Evolutionary conservation across 2,888 invertebrate genomes (phyloP), one percentile per base, ranked within the genome.

Genomic region (Hirtodrosophila alboralis): DNA sequence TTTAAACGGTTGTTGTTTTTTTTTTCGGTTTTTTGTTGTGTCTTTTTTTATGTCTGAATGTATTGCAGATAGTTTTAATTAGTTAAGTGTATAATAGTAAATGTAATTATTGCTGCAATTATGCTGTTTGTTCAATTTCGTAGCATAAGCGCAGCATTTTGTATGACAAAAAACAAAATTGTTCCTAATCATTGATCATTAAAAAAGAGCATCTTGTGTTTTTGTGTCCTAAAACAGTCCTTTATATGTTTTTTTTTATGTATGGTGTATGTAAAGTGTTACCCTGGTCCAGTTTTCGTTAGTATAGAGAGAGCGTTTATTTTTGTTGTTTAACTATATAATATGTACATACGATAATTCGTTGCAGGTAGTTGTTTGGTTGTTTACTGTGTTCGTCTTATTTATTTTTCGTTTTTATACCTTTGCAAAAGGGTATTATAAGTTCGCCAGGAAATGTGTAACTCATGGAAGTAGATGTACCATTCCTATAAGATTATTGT

Each of bases 311-410:
- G 51, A 9, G 51, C 47, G 48, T 14, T 49, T 44, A n/a, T n/a
- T n/a, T n/a, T n/a, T n/a, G n/a, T n/a, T 51, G 44, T 79, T 70
- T 58, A 57, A 47, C 28, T 62, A 38, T 68, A 44, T 65, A 41
- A 36, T 64, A 53, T 78, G 57, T 53, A 34, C 40, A 48, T 67
- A 47, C 58, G 47, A 57, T 69, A 47, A 60, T 56, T 54, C 60
- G 65, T 58, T 74, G 81, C 78, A 80, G 80, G 80, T 80, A 80
- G 83, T 75, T 75, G 56, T 28, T 83, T 63, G 85, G 78, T 80
- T 81, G 85, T 80, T n/a, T 75, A 27, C 43, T 71, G 18, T 58
- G 40, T 57, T 64, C 49, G 45, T 49, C 52, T 63, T 62, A 34
- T 52, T 54, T 52, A 23, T 36, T 5, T 23, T 7, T n/a, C n/a